Evolutionary conservation across 2,888 invertebrate species (phyloP).

Genomic region (Venusia cambrica): DNA sequence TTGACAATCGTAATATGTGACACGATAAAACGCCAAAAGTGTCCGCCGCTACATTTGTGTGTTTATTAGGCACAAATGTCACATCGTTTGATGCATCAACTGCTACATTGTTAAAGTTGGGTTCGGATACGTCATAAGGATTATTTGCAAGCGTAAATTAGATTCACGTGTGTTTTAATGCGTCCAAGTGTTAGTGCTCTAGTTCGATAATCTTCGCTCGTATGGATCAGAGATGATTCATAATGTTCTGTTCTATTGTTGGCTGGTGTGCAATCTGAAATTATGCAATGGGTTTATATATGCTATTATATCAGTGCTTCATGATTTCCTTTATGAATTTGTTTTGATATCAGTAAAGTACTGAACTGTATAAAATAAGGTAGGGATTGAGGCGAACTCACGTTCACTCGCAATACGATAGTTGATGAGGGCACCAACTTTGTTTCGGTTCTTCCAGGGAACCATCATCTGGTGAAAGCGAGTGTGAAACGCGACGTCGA

Average conservation of each 20-base stretch:
- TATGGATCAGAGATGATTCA: slow-evolving; percentile 77
- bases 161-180: slow-evolving; percentile 79
- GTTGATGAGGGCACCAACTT: too few relatives aligned
- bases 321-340: slow-evolving; percentile 13
- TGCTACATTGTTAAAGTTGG: slow-evolving; percentile 71
- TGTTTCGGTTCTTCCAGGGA: too few relatives aligned
- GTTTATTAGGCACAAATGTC: slow-evolving; percentile 62
- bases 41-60: background rate
- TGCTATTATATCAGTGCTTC: slow-evolving; percentile 27
- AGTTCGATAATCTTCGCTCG: slow-evolving; percentile 77
- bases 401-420: too few relatives aligned
- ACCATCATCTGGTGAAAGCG: too few relatives aligned
- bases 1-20: too few relatives aligned
- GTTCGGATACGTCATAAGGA: slow-evolving; percentile 40
- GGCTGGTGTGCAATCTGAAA: slow-evolving; percentile 63
- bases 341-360: too few relatives aligned
- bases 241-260: slow-evolving; percentile 75
- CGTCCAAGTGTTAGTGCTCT: slow-evolving; percentile 73
- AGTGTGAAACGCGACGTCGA: too few relatives aligned
- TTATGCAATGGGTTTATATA: slow-evolving; percentile 65
- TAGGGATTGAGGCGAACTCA: too few relatives aligned
- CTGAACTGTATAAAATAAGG: too few relatives aligned
- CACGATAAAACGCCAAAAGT: too few relatives aligned
- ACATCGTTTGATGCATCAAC: slow-evolving; percentile 72
- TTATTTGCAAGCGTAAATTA: slow-evolving; percentile 75